These are phyloP conservation scores for Platyscapa corneri DNA, from an alignment of 1,140 invertebrate genomes.

Conservation along the genomic window DNA sequence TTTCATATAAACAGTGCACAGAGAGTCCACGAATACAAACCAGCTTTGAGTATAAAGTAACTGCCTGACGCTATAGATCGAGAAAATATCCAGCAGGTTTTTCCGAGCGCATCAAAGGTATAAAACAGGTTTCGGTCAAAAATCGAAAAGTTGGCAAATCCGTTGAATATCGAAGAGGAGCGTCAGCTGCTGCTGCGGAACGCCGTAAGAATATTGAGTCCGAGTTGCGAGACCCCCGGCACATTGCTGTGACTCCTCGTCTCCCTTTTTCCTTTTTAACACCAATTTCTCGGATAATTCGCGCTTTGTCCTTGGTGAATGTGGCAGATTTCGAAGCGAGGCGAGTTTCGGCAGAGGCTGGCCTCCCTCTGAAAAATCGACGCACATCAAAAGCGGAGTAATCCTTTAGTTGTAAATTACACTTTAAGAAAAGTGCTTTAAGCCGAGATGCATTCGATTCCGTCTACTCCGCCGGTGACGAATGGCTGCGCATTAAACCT, in stretches of 20 bases:
- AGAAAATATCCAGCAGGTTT: slow-evolving; percentile 3
- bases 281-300: slow-evolving; percentile 55
- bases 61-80: not conserved
- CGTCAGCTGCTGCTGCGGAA: slow-evolving; percentile 12
- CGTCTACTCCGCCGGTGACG: slow-evolving; percentile 9
- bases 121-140: slow-evolving; percentile 42
- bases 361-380: slow-evolving; percentile 36
- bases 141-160: slow-evolving; percentile 44
- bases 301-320: slow-evolving; percentile 49
- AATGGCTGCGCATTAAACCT: slow-evolving; percentile 60
- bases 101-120: not conserved
- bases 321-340: slow-evolving; percentile 52
- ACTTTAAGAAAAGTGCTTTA: slow-evolving; percentile 60
- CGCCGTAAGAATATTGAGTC: not conserved
- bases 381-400: slow-evolving; percentile 56
- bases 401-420: slow-evolving; percentile 69
- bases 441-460: slow-evolving; percentile 37
- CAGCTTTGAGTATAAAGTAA: slow-evolving; percentile 35
- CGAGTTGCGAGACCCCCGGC: not conserved
- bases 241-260: not conserved
- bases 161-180: slow-evolving; percentile 46
- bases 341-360: slow-evolving; percentile 40
- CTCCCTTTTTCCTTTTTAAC: not conserved
- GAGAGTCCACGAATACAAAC: not conserved
- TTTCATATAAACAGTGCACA: slow-evolving; percentile 9